Conservation (phyloP, 2,797 vertebrate genomes). For the Limosa lapponica region DNA sequence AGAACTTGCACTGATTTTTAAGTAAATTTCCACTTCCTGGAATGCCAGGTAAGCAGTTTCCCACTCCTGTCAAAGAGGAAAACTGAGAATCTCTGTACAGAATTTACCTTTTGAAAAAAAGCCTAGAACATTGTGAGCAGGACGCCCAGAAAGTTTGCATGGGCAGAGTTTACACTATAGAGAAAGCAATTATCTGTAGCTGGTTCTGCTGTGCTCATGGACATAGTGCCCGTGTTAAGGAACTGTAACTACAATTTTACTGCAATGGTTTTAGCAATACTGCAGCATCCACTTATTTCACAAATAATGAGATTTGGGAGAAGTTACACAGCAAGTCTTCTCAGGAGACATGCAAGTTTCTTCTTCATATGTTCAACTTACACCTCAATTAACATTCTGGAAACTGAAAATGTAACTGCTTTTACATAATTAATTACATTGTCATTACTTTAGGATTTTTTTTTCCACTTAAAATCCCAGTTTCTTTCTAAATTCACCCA, state of each 20-base stretch:
- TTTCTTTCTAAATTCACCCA: neutral
- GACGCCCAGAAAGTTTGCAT: too few relatives aligned
- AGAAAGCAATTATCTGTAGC: rapidly evolving
- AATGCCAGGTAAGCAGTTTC: rapidly evolving
- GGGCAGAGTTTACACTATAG: too few relatives aligned
- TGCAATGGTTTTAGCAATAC: neutral
- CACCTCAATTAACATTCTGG: too few relatives aligned
- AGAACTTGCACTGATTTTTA: rapidly evolving
- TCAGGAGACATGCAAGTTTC: neutral
- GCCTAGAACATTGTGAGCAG: rapidly evolving
- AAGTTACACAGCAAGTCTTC: too few relatives aligned
- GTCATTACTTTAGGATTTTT: neutral
- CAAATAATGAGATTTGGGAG: neutral
- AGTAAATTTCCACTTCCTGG: rapidly evolving
- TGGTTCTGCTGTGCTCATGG: neutral
- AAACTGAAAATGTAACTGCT: neutral
- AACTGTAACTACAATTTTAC: rapidly evolving
- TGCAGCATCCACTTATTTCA: too few relatives aligned
- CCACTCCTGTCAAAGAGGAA: neutral
- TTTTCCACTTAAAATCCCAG: neutral
- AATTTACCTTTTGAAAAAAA: too few relatives aligned
- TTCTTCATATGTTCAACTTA: rapidly evolving
- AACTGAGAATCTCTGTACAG: rapidly evolving
- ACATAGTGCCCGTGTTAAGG: rapidly evolving
- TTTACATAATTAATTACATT: neutral